phyloP scores from a whole-genome alignment of 2,113 vertebrate genomes.

The Gobiocypris rarus region DNA sequence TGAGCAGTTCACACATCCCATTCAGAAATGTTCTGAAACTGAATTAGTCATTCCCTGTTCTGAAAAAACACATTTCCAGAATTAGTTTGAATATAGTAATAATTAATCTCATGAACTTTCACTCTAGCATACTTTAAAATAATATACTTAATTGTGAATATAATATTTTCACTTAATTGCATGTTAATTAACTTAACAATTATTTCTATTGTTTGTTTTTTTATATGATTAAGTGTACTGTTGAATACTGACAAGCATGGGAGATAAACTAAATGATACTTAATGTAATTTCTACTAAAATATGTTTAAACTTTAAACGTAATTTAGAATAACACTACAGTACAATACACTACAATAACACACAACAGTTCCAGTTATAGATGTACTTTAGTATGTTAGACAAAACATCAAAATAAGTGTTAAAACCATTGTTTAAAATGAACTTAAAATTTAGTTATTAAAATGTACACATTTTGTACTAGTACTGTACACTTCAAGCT shows the following conservation, averaged over 20 bases:
- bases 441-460: too few relatives aligned
- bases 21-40: not conserved
- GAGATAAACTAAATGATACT: not conserved
- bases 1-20: not conserved
- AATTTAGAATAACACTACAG: too few relatives aligned
- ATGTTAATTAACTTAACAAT: not conserved
- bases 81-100: not conserved
- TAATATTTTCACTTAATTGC: not conserved
- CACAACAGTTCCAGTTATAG: not conserved
- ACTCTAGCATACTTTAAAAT: not conserved
- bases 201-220: not conserved
- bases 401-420: not conserved
- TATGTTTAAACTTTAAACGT: too few relatives aligned
- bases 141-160: not conserved
- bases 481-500: not conserved
- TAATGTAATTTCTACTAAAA: too few relatives aligned
- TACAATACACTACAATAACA: too few relatives aligned
- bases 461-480: not conserved
- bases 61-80: not conserved
- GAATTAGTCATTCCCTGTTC: not conserved
- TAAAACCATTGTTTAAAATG: too few relatives aligned
- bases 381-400: too few relatives aligned
- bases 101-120: not conserved
- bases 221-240: not conserved
- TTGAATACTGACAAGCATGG: not conserved